phyloP scores from a whole-genome alignment of 2,797 vertebrate genomes.

The Eulemur rubriventer region DNA sequence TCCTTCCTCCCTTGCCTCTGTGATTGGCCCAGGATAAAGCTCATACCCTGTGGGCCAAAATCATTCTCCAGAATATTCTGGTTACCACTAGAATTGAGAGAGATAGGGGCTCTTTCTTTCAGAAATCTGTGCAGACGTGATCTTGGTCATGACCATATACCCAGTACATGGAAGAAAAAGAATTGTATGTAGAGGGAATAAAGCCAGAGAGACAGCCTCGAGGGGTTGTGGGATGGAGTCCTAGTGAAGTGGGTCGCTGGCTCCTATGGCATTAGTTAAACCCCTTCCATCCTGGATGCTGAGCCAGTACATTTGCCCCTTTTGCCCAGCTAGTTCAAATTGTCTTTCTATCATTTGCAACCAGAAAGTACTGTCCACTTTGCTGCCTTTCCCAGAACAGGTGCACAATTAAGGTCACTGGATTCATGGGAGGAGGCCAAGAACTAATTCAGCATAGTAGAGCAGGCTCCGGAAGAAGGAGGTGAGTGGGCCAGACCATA shows the following conservation, averaged over 20 bases:
- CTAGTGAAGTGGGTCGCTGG: not conserved
- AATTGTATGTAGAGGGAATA: not conserved
- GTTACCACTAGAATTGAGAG: not conserved
- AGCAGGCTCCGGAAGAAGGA: not conserved
- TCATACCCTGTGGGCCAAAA: not conserved
- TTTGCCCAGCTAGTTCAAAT: not conserved
- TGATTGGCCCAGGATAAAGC: not conserved
- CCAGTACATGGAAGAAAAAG: not conserved
- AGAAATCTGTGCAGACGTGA: not conserved
- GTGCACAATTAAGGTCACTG: constrained; percentile 63
- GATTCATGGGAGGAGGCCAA: constrained; percentile 51
- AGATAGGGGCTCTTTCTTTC: not conserved
- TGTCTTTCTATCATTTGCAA: not conserved
- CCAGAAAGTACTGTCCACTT: not conserved
- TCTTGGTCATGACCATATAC: not conserved
- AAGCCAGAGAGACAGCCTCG: not conserved
- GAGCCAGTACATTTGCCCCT: not conserved
- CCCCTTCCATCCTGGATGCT: not conserved
- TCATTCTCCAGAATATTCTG: constrained; percentile 13
- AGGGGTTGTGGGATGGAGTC: not conserved
- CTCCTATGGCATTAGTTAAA: not conserved
- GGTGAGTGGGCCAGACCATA: not conserved
- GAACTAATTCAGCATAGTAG: constrained; percentile 37
- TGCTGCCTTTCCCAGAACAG: constrained; percentile 43
- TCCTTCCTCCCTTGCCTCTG: not conserved